These are phyloP conservation scores for Euborellia annulipes DNA, from an alignment of 1,140 invertebrate species.

Conservation along the genomic window DNA sequence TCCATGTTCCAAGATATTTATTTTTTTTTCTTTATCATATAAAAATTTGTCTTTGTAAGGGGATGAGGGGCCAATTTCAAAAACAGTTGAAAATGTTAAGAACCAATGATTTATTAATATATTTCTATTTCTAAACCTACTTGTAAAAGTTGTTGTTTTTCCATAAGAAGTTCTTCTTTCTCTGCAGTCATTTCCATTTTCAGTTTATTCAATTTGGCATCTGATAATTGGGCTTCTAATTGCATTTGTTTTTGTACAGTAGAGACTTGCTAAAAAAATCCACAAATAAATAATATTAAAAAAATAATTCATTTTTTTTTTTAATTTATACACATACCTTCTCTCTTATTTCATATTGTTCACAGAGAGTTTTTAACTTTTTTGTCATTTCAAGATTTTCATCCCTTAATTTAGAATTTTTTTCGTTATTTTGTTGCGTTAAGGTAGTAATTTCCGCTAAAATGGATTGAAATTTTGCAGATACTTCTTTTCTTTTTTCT, in stretches of 20 bases:
- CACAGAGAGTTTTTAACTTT: slow-evolving; percentile 63
- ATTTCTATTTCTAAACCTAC: no score
- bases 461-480: slow-evolving; percentile 70
- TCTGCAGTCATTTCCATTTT: slow-evolving; percentile 46
- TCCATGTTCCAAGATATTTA: no score
- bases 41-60: no score
- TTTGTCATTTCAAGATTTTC: slow-evolving; percentile 76
- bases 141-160: slow-evolving; percentile 41
- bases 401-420: slow-evolving; percentile 67
- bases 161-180: slow-evolving; percentile 43
- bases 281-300: slow-evolving; percentile 5
- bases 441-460: slow-evolving; percentile 66
- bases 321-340: slow-evolving; percentile 27
- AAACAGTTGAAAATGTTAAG: no score
- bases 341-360: slow-evolving; percentile 71
- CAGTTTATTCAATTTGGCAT: slow-evolving; percentile 63
- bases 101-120: no score
- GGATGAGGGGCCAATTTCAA: no score
- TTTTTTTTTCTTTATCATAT: no score
- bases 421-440: slow-evolving; percentile 74
- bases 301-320: slow-evolving; percentile 1
- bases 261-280: slow-evolving; percentile 59
- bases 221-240: slow-evolving; percentile 60
- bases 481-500: slow-evolving; percentile 73
- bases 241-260: slow-evolving; percentile 71